Evolutionary conservation across 2,113 vertebrate species (phyloP).

Genomic region (Hydrochoerus hydrochaeris): DNA sequence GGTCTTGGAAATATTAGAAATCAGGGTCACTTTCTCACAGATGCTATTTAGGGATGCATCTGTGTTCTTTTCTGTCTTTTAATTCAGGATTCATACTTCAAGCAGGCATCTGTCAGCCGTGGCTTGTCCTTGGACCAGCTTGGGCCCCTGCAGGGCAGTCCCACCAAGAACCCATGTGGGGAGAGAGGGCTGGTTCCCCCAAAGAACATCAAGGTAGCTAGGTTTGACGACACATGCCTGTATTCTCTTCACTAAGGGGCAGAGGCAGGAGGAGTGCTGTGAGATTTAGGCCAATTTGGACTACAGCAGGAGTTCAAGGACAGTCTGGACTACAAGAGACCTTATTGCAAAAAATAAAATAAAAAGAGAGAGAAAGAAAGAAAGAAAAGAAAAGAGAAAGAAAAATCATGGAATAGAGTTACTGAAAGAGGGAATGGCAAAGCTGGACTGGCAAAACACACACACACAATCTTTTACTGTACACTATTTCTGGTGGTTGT

Average conservation of each 20-base stretch:
- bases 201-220: neutral
- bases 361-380: too few relatives aligned
- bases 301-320: neutral
- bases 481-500: neutral
- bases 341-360: neutral
- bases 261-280: neutral
- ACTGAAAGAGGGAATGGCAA: neutral
- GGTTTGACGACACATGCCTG: neutral
- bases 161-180: neutral
- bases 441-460: neutral
- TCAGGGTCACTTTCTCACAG: neutral
- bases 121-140: neutral
- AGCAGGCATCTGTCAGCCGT: neutral
- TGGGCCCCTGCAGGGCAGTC: neutral
- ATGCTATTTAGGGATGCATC: neutral
- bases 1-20: neutral
- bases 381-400: neutral
- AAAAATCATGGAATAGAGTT: neutral
- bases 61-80: neutral
- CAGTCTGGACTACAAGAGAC: neutral
- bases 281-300: neutral
- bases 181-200: neutral
- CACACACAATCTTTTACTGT: neutral
- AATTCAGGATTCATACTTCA: neutral
- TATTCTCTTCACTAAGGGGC: neutral